A percentile compares a stretch with the other conserved stretches of the same genome.
Conservation (phyloP, 2,888 invertebrate genomes). For the Athripsodes cinereus region DNA sequence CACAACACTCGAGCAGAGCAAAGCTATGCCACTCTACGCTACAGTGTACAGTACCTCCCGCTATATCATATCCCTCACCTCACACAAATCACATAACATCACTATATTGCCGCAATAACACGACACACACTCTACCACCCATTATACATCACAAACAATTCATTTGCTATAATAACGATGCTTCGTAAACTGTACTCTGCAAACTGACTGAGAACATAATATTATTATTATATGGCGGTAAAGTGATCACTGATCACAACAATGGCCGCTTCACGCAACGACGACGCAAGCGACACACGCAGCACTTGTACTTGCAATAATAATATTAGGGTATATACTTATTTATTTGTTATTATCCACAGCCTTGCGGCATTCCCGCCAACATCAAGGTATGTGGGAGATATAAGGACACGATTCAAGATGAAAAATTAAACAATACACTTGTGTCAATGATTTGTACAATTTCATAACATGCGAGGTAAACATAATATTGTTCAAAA, state of each 20-base stretch:
- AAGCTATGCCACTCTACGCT: too few relatives aligned
- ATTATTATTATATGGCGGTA: conserved; percentile 4
- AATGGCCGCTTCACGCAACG: conserved; percentile 29
- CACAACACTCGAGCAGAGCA: too few relatives aligned
- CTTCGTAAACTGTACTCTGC: not conserved
- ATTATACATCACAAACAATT: not conserved
- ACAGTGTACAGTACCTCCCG: conserved; percentile 9
- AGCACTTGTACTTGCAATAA: conserved; percentile 12
- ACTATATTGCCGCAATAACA: not conserved
- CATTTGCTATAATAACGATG: not conserved
- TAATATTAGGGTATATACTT: conserved; percentile 8
- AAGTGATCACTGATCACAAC: conserved; percentile 17
- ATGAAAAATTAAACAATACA: not conserved
- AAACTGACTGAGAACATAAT: not conserved
- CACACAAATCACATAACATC: not conserved
- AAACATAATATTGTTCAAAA: conserved; percentile 20
- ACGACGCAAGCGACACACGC: conserved; percentile 20
- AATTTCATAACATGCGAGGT: conserved; percentile 9
- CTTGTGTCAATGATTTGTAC: not conserved
- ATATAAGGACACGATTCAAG: conserved; percentile 7
- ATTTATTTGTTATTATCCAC: not conserved
- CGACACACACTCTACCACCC: not conserved
- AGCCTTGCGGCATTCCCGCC: conserved; percentile 10
- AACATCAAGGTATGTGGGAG: conserved; percentile 16
- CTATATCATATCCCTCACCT: not conserved